These are phyloP conservation scores for Taphrorychus bicolor DNA, from an alignment of 2,888 invertebrate species.

Conservation along the genomic window DNA sequence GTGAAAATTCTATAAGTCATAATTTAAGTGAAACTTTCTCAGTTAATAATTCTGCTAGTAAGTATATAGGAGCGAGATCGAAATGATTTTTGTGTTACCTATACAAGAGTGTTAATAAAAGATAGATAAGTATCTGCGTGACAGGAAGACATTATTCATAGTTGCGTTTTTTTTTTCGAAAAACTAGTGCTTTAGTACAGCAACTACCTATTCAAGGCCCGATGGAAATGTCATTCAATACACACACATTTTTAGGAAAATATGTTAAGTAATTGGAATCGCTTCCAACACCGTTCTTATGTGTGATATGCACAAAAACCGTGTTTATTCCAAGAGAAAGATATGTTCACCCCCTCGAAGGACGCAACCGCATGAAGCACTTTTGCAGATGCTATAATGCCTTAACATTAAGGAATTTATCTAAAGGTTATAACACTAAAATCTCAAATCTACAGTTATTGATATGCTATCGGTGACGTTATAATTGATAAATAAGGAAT, in stretches of 20 bases:
- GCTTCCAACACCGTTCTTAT: no score
- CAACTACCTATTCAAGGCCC: no score
- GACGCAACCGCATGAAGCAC: slow-evolving; percentile 24
- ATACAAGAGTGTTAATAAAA: no score
- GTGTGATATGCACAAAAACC: slow-evolving; percentile 4
- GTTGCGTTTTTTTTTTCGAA: no score
- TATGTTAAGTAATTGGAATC: neutral
- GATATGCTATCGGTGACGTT: slow-evolving; percentile 57
- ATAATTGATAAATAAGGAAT: slow-evolving; percentile 7
- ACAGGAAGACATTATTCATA: no score
- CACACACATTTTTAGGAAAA: neutral
- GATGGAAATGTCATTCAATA: neutral
- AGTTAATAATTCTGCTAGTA: no score
- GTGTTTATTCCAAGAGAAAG: slow-evolving; percentile 1
- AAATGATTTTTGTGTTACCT: no score
- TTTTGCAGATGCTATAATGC: slow-evolving; percentile 17
- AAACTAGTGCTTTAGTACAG: no score
- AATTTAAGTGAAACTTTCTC: no score
- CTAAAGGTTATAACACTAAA: slow-evolving; percentile 44
- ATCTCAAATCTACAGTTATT: slow-evolving; percentile 48
- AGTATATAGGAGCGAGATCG: no score
- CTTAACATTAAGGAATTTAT: slow-evolving; percentile 32
- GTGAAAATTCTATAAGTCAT: no score
- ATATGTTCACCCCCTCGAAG: neutral
- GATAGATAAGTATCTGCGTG: no score